These are phyloP conservation scores for Neodiprion fabricii DNA, from an alignment of 1,140 invertebrate species.

Conservation along the genomic window DNA sequence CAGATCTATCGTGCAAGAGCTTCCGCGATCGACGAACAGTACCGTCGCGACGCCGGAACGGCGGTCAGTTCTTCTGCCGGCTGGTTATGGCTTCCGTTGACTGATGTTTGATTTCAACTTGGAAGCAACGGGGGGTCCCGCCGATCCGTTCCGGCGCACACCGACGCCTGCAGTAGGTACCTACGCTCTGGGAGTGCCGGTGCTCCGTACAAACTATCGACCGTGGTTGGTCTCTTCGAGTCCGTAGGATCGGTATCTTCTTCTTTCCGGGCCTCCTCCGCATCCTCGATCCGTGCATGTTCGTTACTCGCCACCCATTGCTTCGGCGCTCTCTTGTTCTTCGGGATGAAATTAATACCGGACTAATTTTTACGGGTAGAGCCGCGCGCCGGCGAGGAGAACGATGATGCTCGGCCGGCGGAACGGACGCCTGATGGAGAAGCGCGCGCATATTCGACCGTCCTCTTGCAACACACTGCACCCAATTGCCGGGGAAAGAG, in stretches of 20 bases:
- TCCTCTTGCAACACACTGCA: constrained; percentile 1
- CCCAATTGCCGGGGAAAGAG: not conserved
- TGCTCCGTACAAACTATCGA: too few species aligned
- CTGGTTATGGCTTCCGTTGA: not conserved
- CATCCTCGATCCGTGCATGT: not conserved
- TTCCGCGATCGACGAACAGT: not conserved
- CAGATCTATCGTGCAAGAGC: not conserved
- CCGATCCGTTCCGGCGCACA: not conserved
- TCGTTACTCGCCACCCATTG: not conserved
- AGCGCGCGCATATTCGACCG: not conserved
- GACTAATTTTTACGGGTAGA: not conserved
- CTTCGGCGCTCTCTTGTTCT: not conserved
- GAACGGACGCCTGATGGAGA: not conserved
- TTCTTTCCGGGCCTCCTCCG: not conserved
- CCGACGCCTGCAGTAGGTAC: not conserved
- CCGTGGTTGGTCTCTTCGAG: too few species aligned
- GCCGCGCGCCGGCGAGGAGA: not conserved
- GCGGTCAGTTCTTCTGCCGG: not conserved
- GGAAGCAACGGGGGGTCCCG: not conserved
- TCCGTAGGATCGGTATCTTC: too few species aligned
- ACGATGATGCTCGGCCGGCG: not conserved
- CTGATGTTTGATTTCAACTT: constrained; percentile 7
- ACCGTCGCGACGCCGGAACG: not conserved
- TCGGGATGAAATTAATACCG: constrained; percentile 1
- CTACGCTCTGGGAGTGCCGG: not conserved